These are phyloP conservation scores for Alosa alosa DNA, from an alignment of 2,113 vertebrate species.

Conservation along the genomic window DNA sequence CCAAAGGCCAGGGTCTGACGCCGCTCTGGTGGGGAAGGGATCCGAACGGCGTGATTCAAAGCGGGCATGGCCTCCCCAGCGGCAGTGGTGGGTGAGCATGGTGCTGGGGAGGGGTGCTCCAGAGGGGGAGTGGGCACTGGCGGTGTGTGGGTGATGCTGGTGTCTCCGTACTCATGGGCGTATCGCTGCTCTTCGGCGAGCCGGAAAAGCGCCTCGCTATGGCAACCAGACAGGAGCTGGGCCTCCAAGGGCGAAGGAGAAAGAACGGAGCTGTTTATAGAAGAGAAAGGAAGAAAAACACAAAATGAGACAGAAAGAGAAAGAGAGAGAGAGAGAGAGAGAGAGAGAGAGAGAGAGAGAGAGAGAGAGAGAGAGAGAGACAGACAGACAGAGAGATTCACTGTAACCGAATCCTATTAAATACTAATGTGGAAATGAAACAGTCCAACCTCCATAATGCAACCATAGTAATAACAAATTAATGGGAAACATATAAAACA, in stretches of 20 bases:
- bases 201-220: constrained; percentile 71
- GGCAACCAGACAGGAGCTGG: constrained; percentile 58
- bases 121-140: neutral
- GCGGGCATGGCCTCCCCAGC: too few relatives aligned
- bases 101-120: neutral
- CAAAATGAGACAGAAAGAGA: neutral
- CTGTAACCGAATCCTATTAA: neutral
- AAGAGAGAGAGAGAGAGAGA: neutral
- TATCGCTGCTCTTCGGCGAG: constrained; percentile 79
- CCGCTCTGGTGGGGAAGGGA: neutral
- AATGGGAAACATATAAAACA: neutral
- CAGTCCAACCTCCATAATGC: neutral
- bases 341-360: neutral
- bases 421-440: neutral
- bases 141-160: constrained; percentile 47
- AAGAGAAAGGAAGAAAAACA: neutral
- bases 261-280: constrained; percentile 58
- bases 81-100: neutral
- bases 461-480: neutral
- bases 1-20: neutral
- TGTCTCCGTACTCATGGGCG: constrained; percentile 74
- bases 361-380: neutral
- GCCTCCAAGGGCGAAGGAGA: constrained; percentile 58
- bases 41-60: neutral
- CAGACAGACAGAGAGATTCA: too few relatives aligned